These are phyloP conservation scores for Leguminivora glycinivorella DNA, from an alignment of 1,140 invertebrate genomes.

Conservation along the genomic window DNA sequence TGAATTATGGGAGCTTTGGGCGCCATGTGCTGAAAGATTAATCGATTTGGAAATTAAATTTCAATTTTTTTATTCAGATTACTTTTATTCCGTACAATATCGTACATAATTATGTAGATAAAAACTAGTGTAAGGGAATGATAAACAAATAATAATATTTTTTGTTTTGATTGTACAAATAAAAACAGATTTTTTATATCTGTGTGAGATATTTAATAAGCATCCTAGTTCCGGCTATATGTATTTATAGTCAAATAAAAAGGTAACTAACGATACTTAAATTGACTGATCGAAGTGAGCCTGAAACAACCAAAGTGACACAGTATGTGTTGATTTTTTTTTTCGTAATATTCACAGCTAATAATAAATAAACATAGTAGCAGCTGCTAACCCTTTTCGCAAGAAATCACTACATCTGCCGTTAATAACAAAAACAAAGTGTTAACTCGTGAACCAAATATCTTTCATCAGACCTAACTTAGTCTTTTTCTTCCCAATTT, in stretches of 20 bases:
- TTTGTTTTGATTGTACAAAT: no score
- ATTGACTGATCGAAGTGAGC: no score
- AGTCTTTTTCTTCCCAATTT: constrained; percentile 28
- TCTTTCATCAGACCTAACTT: constrained; percentile 27
- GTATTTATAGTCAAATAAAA: no score
- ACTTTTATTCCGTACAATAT: not conserved
- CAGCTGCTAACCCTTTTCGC: constrained; percentile 14
- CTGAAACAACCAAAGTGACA: no score
- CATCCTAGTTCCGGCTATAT: no score
- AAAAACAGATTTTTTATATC: no score
- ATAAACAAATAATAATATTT: no score
- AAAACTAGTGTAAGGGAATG: no score
- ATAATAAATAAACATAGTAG: constrained; percentile 3
- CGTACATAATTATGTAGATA: no score
- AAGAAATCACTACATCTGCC: constrained; percentile 23
- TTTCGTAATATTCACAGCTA: not conserved
- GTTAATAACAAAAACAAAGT: constrained; percentile 28
- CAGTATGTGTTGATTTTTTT: no score
- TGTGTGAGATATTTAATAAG: no score
- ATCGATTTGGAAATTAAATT: not conserved
- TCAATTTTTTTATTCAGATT: not conserved
- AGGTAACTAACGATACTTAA: no score
- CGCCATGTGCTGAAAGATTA: not conserved
- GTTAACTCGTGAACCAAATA: constrained; percentile 36
- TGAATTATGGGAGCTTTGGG: not conserved